phyloP scores from a whole-genome alignment of 2,113 vertebrate genomes.

The Epinephelus lanceolatus region DNA sequence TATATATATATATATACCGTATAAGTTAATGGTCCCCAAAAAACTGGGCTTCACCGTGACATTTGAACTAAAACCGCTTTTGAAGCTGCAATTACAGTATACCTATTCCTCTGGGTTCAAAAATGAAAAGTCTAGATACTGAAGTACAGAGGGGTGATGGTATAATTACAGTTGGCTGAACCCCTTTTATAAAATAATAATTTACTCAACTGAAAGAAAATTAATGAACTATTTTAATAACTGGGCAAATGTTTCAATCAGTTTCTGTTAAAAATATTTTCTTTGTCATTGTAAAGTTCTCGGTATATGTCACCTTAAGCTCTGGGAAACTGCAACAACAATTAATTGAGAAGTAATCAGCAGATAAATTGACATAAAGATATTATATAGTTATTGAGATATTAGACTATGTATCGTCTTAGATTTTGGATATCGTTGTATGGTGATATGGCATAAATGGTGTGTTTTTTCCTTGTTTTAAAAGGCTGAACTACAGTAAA shows the following conservation, averaged over 20 bases:
- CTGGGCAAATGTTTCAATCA: background rate
- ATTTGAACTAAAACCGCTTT: constrained; percentile 25
- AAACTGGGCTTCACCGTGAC: constrained; percentile 20
- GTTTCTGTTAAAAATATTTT: background rate
- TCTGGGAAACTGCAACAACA: background rate
- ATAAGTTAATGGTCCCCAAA: background rate
- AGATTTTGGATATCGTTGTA: too few relatives aligned
- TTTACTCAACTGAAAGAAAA: background rate
- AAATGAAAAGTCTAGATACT: background rate
- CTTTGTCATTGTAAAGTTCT: background rate
- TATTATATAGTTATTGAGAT: too few relatives aligned
- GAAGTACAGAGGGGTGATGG: background rate
- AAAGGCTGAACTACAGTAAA: too few relatives aligned
- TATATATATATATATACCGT: too few relatives aligned
- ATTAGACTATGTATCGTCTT: too few relatives aligned
- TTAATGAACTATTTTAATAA: background rate
- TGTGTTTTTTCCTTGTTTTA: too few relatives aligned
- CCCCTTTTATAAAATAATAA: background rate
- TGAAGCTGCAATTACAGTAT: background rate
- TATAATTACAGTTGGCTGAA: background rate
- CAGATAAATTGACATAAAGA: background rate
- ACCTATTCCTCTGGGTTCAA: background rate
- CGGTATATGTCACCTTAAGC: background rate
- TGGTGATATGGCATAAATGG: too few relatives aligned
- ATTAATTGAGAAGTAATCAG: background rate